phyloP scores from a whole-genome alignment of 1,140 invertebrate genomes.

The Chionoecetes opilio region DNA sequence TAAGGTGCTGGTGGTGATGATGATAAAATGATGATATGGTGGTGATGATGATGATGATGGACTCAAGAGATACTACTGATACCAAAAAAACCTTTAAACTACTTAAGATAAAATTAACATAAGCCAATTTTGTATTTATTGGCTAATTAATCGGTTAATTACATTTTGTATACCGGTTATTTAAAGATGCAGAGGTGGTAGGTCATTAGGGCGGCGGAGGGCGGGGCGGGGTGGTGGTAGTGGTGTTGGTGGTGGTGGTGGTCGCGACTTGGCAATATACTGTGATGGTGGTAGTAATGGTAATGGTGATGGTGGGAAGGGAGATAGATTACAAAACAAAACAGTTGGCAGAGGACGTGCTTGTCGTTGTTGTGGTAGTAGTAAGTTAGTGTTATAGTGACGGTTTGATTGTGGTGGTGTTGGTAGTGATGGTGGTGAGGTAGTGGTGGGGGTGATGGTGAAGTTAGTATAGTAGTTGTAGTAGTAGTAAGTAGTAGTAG shows the following conservation, averaged over 20 bases:
- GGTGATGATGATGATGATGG: not conserved
- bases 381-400: not conserved
- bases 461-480: not conserved
- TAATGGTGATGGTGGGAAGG: not conserved
- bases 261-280: not conserved
- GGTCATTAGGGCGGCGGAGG: too few relatives aligned
- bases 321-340: too few relatives aligned
- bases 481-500: conserved; percentile 7
- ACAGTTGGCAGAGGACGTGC: too few relatives aligned
- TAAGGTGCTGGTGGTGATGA: not conserved
- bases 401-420: not conserved
- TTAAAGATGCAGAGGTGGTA: not conserved
- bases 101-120: not conserved
- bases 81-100: not conserved
- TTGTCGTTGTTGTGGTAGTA: not conserved
- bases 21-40: not conserved
- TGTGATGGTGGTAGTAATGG: not conserved
- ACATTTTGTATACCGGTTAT: too few relatives aligned
- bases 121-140: not conserved
- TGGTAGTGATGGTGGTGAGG: not conserved
- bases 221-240: not conserved
- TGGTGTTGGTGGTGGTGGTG: not conserved
- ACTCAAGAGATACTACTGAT: not conserved
- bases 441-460: not conserved
- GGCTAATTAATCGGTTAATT: conserved; percentile 20